These are phyloP conservation scores for Drosophila ezoana DNA, from an alignment of 2,888 invertebrate genomes.

Conservation along the genomic window DNA sequence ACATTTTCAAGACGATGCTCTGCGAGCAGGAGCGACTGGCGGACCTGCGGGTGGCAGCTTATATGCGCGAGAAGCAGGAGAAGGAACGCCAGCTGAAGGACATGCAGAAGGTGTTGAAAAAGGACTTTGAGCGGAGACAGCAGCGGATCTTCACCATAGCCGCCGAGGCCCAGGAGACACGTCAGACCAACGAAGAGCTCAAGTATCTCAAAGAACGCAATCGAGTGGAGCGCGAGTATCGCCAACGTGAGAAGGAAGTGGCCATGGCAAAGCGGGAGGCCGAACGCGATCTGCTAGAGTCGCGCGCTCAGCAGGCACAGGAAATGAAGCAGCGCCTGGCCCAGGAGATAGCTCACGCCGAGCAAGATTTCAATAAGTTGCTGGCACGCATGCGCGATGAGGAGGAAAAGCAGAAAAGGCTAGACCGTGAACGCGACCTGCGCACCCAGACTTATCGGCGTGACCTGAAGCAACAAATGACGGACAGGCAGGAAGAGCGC, in stretches of 20 bases:
- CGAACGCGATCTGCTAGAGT: slow-evolving; percentile 79
- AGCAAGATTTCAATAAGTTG: slow-evolving; percentile 81
- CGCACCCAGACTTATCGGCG: slow-evolving; percentile 79
- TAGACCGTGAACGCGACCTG: slow-evolving; percentile 70
- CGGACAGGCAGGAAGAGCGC: slow-evolving; percentile 81
- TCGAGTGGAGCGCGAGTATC: slow-evolving; percentile 84
- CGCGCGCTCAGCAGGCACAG: slow-evolving; percentile 80
- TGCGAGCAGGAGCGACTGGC: slow-evolving; percentile 83
- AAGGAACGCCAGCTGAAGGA: slow-evolving; percentile 80
- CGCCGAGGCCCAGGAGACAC: slow-evolving; percentile 79
- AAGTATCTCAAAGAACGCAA: slow-evolving; percentile 83
- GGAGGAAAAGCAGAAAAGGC: slow-evolving; percentile 73
- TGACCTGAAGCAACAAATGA: slow-evolving; percentile 84
- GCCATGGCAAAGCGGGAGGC: slow-evolving; percentile 79
- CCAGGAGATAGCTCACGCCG: slow-evolving; percentile 82
- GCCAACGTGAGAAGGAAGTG: slow-evolving; percentile 82
- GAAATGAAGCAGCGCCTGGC: slow-evolving; percentile 82
- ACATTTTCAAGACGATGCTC: slow-evolving; percentile 82
- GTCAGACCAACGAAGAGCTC: slow-evolving; percentile 81
- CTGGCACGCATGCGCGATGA: slow-evolving; percentile 81
- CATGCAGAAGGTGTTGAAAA: slow-evolving; percentile 79
- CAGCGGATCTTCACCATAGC: slow-evolving; percentile 81
- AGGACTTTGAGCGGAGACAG: slow-evolving; percentile 83
- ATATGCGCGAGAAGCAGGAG: slow-evolving; percentile 82
- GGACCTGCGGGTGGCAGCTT: slow-evolving; percentile 83